Percentiles rank a stretch among this genome's conserved stretches.
Evolutionary conservation across 2,888 invertebrate species (phyloP).

Genomic region (Cremastinae sp.): DNA sequence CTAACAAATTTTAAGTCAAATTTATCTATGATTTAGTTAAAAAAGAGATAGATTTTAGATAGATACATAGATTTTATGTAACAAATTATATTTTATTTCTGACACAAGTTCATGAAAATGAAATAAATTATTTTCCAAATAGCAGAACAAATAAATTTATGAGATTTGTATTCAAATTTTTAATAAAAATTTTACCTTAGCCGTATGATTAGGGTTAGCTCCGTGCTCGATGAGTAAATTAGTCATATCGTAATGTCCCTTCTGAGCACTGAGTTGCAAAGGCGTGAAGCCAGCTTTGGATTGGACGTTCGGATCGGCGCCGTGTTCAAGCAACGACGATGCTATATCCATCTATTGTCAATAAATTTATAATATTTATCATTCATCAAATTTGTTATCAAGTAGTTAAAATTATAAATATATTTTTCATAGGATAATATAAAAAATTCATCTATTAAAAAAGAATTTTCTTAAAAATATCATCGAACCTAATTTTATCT

Average conservation of each 20-base stretch:
- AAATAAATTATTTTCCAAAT: too few species aligned
- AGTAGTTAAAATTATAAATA: too few species aligned
- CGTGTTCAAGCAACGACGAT: constrained; percentile 94
- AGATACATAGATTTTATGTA: too few species aligned
- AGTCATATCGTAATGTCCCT: constrained; percentile 97
- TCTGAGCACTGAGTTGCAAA: constrained; percentile 95
- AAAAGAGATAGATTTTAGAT: too few species aligned
- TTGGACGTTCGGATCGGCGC: constrained; percentile 94
- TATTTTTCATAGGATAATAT: not conserved
- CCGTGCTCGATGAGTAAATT: constrained; percentile 94
- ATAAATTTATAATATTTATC: not conserved
- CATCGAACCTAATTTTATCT: too few species aligned
- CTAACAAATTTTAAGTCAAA: too few species aligned
- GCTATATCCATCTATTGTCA: constrained; percentile 92
- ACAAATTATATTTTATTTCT: too few species aligned
- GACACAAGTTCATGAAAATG: too few species aligned
- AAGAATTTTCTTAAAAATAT: too few species aligned
- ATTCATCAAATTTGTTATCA: not conserved
- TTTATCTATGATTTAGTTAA: too few species aligned
- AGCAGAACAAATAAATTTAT: not conserved
- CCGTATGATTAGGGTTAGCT: constrained; percentile 91
- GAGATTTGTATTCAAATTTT: not conserved
- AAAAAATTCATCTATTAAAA: too few species aligned
- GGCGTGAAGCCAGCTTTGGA: constrained; percentile 98
- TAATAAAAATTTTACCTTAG: constrained; percentile 82